Percentiles rank a stretch among this genome's conserved stretches.
Conservation (phyloP, 53 echinoderm and acorn worm species). For the Patiria pectinifera region DNA sequence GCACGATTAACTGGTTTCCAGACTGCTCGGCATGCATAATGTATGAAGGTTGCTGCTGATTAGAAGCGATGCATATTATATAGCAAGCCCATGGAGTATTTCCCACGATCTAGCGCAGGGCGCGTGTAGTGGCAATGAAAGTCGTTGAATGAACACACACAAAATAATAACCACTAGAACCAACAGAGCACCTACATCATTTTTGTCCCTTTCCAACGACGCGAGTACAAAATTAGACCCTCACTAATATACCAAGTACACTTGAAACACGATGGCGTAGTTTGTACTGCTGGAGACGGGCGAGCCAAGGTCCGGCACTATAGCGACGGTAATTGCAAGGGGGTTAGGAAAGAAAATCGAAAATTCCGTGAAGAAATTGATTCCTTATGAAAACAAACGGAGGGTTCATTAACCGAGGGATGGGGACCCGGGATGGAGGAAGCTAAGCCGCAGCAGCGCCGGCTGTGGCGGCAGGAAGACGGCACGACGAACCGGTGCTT, state of each 20-base stretch:
- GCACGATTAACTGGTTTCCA: slow-evolving; percentile 35
- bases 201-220: not conserved
- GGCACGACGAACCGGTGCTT: not conserved
- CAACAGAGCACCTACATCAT: not conserved
- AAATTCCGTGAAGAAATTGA: slow-evolving; percentile 38
- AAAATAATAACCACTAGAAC: not conserved
- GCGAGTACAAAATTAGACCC: not conserved
- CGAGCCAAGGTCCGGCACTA: slow-evolving; percentile 5
- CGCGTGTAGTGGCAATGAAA: not conserved
- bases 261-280: not conserved
- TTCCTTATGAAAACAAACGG: slow-evolving; percentile 41
- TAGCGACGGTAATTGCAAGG: slow-evolving; percentile 25
- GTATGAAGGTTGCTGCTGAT: not conserved
- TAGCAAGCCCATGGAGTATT: not conserved
- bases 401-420: slow-evolving; percentile 54
- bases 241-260: not conserved
- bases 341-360: slow-evolving; percentile 56
- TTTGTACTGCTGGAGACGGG: not conserved
- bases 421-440: not conserved
- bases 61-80: not conserved
- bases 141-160: not conserved
- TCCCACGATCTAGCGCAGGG: not conserved
- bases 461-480: slow-evolving; percentile 7
- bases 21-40: slow-evolving; percentile 7
- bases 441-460: not conserved